Evolutionary conservation across 2,888 invertebrate genomes (phyloP), one percentile per base, ranked within the genome.

Genomic region (Uropetala carovei): DNA sequence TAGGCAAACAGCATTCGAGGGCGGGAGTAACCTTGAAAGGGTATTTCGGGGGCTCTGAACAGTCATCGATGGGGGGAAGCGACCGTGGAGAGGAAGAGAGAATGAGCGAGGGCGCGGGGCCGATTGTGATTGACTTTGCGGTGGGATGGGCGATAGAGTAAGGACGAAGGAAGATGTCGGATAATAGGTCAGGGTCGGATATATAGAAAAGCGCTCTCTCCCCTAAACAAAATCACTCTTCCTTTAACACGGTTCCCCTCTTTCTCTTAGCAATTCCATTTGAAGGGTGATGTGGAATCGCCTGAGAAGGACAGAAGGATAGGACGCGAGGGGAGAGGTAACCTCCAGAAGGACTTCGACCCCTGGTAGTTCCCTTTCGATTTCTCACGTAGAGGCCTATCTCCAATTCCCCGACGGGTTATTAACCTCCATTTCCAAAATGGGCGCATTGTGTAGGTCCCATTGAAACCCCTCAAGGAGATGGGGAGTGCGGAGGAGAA

Each of bases 101-200:
- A 75, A 22, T 75, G 75, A 27, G 75, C 43, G 43, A 43, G 43
- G 5, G 43, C 5, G 43, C 5, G 22, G 68, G 1, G 68, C 64
- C 64, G 75, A 75, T 27, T 75, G 22, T 27, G 27, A 75, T 75
- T 75, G 75, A 22, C 75, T 64, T 64, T 64, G 64, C 68, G 68
- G 68, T 68, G 68, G n/a, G 68, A 22, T 0, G 68, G n/a, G 68
- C 18, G 68, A 68, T 68, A 18, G 68, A 68, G 75, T 27, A 27
- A 13, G 75, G 27, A 75, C 22, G 75, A 75, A 13, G 22, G 27
- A 75, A 75, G 75, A 75, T 75, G 11, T 75, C 27, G 22, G 22
- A 27, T 22, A 75, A 75, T 75, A 75, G 75, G 75, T 75, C 75
- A 75, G 75, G 75, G 75, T 27, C 75, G 27, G 75, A 75, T 43